phyloP scores from a whole-genome alignment of 1,140 invertebrate species.

The Bradynema listronoti region DNA sequence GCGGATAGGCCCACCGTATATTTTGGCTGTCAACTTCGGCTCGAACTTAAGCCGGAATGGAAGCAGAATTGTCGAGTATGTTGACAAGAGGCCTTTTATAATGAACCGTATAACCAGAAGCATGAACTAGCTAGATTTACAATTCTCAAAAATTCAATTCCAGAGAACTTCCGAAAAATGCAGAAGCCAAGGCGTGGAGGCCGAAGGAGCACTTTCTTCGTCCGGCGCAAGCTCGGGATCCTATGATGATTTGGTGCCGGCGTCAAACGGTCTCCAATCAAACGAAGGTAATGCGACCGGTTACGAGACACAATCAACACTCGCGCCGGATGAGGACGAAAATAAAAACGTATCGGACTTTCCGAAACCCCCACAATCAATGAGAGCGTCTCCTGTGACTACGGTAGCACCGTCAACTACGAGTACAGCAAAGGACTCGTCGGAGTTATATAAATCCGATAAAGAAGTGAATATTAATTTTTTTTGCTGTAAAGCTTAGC shows the following conservation, averaged over 20 bases:
- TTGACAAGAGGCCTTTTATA: not conserved
- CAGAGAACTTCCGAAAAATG: slow-evolving; percentile 10
- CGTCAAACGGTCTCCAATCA: not conserved
- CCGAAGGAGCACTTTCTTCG: not conserved
- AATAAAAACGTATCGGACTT: not conserved
- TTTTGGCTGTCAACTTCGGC: slow-evolving; percentile 28
- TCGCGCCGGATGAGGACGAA: not conserved
- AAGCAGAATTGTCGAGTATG: not conserved
- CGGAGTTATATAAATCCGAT: too few species aligned
- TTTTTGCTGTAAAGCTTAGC: too few species aligned
- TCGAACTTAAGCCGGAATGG: slow-evolving; percentile 19
- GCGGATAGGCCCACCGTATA: slow-evolving; percentile 34
- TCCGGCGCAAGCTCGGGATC: not conserved
- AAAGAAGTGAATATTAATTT: too few species aligned
- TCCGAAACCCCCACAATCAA: not conserved
- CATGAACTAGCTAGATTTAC: not conserved
- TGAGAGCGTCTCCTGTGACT: too few species aligned
- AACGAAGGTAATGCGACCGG: not conserved
- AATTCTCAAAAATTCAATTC: not conserved
- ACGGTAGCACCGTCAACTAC: too few species aligned
- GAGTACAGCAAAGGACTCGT: too few species aligned
- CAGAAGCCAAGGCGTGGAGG: too few species aligned
- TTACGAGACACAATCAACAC: not conserved
- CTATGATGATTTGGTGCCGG: not conserved
- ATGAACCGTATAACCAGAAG: not conserved